These are phyloP conservation scores for Dryoscopus gambensis DNA, from an alignment of 2,113 vertebrate genomes.

Conservation along the genomic window DNA sequence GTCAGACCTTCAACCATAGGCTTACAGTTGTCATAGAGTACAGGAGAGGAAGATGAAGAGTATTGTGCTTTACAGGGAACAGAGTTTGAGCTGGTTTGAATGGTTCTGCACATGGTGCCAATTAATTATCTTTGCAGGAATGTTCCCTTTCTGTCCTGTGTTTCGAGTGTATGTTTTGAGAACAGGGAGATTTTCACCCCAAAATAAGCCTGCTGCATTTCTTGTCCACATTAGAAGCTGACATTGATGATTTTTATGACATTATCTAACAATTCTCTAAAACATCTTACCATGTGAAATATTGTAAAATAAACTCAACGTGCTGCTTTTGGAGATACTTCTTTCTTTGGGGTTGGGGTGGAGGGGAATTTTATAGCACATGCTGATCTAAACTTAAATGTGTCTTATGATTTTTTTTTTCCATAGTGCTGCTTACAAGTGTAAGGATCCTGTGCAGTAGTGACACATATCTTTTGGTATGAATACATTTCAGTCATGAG, in stretches of 20 bases:
- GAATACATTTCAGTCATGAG: background rate
- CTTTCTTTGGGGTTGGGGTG: background rate
- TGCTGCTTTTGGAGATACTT: background rate
- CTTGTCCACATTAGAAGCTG: background rate
- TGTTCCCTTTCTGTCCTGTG: background rate
- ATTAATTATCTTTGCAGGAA: background rate
- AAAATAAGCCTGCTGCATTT: background rate
- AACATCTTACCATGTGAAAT: background rate
- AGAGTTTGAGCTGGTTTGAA: background rate
- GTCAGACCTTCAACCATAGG: background rate
- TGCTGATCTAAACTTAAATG: background rate
- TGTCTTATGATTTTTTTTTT: background rate
- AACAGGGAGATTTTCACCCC: background rate
- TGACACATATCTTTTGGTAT: rapidly evolving
- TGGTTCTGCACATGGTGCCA: background rate
- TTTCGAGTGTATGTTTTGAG: background rate
- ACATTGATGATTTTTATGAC: background rate
- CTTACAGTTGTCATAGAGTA: background rate
- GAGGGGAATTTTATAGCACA: background rate
- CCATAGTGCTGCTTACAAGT: background rate
- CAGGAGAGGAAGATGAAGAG: background rate
- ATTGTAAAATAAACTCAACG: background rate
- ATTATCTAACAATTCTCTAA: background rate
- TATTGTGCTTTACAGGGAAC: background rate
- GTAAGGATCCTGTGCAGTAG: background rate